These are phyloP conservation scores for Thamnophis elegans DNA, from an alignment of 2,797 vertebrate genomes.

Conservation along the genomic window DNA sequence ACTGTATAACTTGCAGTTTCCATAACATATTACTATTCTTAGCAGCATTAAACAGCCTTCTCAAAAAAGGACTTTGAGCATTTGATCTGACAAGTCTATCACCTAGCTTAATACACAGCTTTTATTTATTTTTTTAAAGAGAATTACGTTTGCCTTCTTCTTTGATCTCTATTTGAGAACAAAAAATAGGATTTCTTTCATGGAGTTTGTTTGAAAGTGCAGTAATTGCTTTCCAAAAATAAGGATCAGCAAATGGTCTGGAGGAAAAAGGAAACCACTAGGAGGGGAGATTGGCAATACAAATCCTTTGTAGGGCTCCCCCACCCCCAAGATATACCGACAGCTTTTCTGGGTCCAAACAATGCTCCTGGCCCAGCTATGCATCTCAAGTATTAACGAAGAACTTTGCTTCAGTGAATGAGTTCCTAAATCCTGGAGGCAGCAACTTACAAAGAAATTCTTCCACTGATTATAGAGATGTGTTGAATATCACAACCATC, in stretches of 20 bases:
- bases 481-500: not conserved
- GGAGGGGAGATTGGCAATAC: constrained; percentile 53
- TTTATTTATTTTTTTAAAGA: constrained; percentile 56
- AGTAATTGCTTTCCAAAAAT: constrained; percentile 73
- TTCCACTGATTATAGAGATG: not conserved
- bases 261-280: constrained; percentile 62
- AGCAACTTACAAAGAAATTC: not conserved
- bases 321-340: not conserved
- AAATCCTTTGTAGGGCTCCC: constrained; percentile 55
- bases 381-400: not conserved
- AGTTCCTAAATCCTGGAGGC: not conserved
- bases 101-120: constrained; percentile 65
- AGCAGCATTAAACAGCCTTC: constrained; percentile 56
- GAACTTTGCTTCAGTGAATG: not conserved
- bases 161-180: constrained; percentile 70
- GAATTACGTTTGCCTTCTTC: constrained; percentile 68
- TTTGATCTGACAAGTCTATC: constrained; percentile 62
- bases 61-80: constrained; percentile 47
- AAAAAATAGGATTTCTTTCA: constrained; percentile 42
- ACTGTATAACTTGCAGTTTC: constrained; percentile 22
- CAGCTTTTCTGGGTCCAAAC: not conserved
- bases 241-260: constrained; percentile 59
- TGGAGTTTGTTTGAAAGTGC: constrained; percentile 73
- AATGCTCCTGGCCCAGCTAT: not conserved
- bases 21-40: constrained; percentile 56